A percentile compares a stretch with the other conserved stretches of the same genome.
Evolutionary conservation across 2,113 vertebrate species (phyloP).

Genomic region (Phycodurus eques): DNA sequence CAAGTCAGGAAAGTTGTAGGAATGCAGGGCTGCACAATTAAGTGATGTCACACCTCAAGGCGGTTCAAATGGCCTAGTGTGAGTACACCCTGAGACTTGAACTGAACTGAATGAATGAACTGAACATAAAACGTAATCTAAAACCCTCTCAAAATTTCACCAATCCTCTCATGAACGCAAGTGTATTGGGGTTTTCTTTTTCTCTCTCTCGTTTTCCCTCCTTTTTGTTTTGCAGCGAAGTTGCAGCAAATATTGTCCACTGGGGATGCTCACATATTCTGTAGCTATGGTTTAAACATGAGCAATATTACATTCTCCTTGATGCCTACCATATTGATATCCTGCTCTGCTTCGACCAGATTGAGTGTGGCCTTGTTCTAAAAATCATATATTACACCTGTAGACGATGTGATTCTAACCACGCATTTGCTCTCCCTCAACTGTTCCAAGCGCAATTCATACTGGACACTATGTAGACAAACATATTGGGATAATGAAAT

Average conservation of each 20-base stretch:
- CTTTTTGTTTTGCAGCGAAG: conserved; percentile 13
- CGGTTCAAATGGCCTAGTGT: not conserved
- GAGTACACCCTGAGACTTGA: not conserved
- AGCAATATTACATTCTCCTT: conserved; percentile 29
- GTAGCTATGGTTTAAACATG: conserved; percentile 37
- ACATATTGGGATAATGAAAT: not conserved
- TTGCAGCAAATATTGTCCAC: conserved; percentile 17
- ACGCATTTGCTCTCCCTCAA: not conserved
- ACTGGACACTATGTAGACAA: too few relatives aligned
- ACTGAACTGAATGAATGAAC: not conserved
- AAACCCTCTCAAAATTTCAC: conserved; percentile 1
- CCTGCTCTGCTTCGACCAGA: conserved; percentile 37
- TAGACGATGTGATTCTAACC: not conserved
- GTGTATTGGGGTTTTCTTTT: conserved; percentile 1
- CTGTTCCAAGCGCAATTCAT: not conserved
- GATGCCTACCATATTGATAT: conserved; percentile 22
- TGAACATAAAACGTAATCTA: not conserved
- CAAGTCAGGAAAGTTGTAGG: too few relatives aligned
- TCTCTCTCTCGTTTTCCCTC: not conserved
- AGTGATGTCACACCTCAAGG: not conserved
- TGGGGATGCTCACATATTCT: conserved; percentile 11
- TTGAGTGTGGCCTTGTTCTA: conserved; percentile 25
- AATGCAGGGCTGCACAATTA: not conserved
- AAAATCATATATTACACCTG: conserved; percentile 13
- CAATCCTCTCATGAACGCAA: conserved; percentile 1